Evolutionary conservation across 2,113 vertebrate genomes (phyloP).

Genomic region (Camelus dromedarius): DNA sequence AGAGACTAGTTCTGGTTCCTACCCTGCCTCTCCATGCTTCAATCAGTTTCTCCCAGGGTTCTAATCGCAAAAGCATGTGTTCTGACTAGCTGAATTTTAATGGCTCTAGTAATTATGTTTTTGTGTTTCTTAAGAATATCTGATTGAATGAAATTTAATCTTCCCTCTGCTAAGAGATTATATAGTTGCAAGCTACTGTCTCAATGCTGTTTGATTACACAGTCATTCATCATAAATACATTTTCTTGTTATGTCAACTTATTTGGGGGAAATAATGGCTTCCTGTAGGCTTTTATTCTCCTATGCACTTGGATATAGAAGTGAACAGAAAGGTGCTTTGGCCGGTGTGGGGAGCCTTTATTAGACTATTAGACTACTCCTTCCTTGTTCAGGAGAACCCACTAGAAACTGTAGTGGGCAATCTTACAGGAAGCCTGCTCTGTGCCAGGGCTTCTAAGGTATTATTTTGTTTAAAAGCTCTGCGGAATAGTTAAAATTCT

Average conservation of each 20-base stretch:
- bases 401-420: neutral
- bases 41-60: neutral
- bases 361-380: neutral
- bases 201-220: neutral
- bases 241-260: neutral
- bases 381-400: neutral
- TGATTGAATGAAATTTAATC: neutral
- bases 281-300: neutral
- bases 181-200: neutral
- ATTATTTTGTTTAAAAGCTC: neutral
- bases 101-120: neutral
- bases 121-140: conserved; percentile 29
- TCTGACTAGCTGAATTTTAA: neutral
- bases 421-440: neutral
- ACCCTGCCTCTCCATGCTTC: neutral
- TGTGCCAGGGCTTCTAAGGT: neutral
- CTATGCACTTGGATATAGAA: neutral
- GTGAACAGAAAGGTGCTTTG: neutral
- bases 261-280: neutral
- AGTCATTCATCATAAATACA: neutral
- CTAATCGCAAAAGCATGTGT: neutral
- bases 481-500: neutral
- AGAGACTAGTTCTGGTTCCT: neutral
- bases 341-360: neutral
- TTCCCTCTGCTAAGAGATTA: neutral